Conservation (phyloP, 2,888 invertebrate species). For the Gastrophysa polygoni region DNA sequence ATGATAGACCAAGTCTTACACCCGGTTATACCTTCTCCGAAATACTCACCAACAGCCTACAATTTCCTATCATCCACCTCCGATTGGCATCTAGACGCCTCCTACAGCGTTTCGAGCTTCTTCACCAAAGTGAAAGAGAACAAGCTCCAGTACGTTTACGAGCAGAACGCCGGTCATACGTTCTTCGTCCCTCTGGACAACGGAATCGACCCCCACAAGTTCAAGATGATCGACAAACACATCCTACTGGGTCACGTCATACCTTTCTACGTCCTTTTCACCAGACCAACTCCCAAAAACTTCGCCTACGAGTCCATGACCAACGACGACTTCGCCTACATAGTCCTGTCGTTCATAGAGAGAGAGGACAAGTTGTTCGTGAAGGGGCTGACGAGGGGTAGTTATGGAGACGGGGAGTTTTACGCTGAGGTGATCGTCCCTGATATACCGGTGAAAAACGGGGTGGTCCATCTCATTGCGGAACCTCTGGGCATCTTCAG, state of each 20-base stretch:
- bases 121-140: conserved; percentile 71
- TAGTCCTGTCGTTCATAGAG: conserved; percentile 75
- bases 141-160: conserved; percentile 71
- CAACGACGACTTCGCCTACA: conserved; percentile 80
- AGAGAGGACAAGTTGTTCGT: conserved; percentile 73
- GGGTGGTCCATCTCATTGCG: conserved; percentile 90
- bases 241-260: conserved; percentile 88
- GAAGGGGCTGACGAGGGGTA: conserved; percentile 64
- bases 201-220: conserved; percentile 70
- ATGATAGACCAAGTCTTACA: conserved; percentile 84
- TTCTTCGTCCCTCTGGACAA: conserved; percentile 89
- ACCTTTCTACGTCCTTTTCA: conserved; percentile 83
- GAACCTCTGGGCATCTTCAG: conserved; percentile 87
- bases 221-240: conserved; percentile 75
- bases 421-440: conserved; percentile 80
- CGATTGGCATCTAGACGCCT: conserved; percentile 35
- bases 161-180: conserved; percentile 76
- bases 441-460: conserved; percentile 89
- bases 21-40: conserved; percentile 69
- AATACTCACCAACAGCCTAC: conserved; percentile 72
- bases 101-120: conserved; percentile 59
- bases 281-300: conserved; percentile 74
- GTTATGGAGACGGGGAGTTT: conserved; percentile 79
- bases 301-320: conserved; percentile 78
- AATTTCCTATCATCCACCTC: conserved; percentile 73